Base-by-base conservation (phyloP, 2,888 invertebrate species). In the Meandrusa payeni region DNA sequence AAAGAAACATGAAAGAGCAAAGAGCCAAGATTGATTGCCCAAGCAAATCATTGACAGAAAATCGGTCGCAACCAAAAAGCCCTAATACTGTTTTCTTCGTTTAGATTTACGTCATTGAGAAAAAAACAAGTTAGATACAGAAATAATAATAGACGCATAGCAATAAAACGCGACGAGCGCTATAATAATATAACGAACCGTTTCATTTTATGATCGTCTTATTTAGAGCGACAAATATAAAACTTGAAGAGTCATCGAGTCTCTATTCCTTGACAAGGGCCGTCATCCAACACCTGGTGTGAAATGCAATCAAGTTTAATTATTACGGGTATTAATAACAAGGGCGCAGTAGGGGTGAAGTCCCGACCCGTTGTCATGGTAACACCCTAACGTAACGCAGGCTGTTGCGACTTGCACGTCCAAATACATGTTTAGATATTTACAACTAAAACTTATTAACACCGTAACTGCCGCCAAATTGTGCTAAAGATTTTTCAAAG, bases 291-390 rank as follows among this genome's bases (percentile, higher is more conserved):
- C 86, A 87, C 86, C 86, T 87, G 86, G 85, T 76, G 85, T 76
- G 86, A 82, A 86, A 82, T 81, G 83, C 86, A 87, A 87, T 87
- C 85, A 86, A 81, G 83, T 82, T 86, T 86, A 86, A 86, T 87
- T 85, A 87, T 86, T 86, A 76, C 75, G 71, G 77, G 85, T 85
- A 87, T 87, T 87, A 86, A 86, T 87, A 85, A 85, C 85, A 79
- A 85, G 86, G 87, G 87, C 82, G 82, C 79, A 79, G 69, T 71
- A 63, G 65, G 82, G 80, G 76, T 65, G 64, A 68, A 69, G 55
- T 61, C 62, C 69, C 64, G 64, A 62, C 72, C 65, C 61, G 83
- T 86, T 69, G 66, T 64, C 69, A 85, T 83, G 63, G 85, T 61
- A 86, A 86, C 87, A 59, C 87, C 86, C 86, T 64, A 60, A 63